Percentiles rank a stretch among this genome's conserved stretches.
These are phyloP conservation scores for Epistrophe grossulariae DNA, from an alignment of 2,888 invertebrate genomes.

Conservation along the genomic window DNA sequence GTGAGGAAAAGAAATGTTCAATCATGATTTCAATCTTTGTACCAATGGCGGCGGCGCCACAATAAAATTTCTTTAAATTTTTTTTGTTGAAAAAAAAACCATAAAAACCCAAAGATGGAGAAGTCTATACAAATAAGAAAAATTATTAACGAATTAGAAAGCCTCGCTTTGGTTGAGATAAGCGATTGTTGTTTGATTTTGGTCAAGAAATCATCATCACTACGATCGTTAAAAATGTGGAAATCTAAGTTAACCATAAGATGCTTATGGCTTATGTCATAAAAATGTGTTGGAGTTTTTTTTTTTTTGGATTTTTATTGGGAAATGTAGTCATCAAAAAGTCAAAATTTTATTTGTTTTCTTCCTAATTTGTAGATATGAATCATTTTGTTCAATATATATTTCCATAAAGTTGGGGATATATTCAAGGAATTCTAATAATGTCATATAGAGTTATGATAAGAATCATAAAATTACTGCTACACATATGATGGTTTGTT, in stretches of 20 bases:
- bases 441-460: constrained; percentile 9
- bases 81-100: neutral
- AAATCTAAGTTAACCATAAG: constrained; percentile 12
- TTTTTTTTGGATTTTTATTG: neutral
- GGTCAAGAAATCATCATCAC: neutral
- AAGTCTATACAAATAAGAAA: constrained; percentile 38
- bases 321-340: constrained; percentile 26
- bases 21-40: constrained; percentile 45
- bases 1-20: constrained; percentile 10
- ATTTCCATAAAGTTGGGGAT: neutral
- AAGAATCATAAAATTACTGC: neutral
- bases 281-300: constrained; percentile 7
- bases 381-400: constrained; percentile 10
- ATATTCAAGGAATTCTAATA: neutral
- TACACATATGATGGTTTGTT: neutral
- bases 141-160: constrained; percentile 63
- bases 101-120: constrained; percentile 44
- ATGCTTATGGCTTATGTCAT: constrained; percentile 14
- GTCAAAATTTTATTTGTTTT: constrained; percentile 8
- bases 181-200: constrained; percentile 13
- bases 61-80: constrained; percentile 37
- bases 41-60: constrained; percentile 45
- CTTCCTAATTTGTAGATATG: constrained; percentile 16
- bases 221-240: constrained; percentile 1
- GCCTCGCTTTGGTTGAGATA: constrained; percentile 22